Evolutionary conservation across 2,797 vertebrate genomes (phyloP).

Genomic region (Gallinago stenura): DNA sequence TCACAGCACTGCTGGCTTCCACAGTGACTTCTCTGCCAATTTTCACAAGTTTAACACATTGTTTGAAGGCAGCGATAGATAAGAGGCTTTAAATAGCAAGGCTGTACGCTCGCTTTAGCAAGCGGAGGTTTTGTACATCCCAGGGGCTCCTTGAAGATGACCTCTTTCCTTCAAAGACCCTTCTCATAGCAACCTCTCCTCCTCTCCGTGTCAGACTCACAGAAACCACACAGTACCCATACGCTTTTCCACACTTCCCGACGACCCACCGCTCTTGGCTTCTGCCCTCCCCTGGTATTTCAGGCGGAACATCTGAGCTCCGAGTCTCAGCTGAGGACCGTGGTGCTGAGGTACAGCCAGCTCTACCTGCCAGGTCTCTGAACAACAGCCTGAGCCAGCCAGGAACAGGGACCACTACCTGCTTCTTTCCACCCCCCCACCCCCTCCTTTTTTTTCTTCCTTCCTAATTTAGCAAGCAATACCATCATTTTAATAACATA

Average conservation of each 20-base stretch:
- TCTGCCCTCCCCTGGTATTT: background rate
- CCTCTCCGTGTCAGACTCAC: background rate
- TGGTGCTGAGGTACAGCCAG: accelerated
- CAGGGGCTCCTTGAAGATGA: background rate
- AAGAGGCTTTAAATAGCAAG: constrained; percentile 19
- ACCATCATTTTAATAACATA: background rate
- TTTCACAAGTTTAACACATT: background rate
- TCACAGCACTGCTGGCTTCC: constrained; percentile 13
- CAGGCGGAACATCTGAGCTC: background rate
- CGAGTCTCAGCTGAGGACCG: background rate
- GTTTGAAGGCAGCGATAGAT: constrained; percentile 2
- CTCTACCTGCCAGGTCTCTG: background rate
- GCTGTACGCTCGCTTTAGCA: background rate
- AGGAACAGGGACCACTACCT: background rate
- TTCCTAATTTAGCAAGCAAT: background rate
- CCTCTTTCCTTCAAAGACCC: background rate
- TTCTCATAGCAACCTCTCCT: background rate
- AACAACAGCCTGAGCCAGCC: background rate
- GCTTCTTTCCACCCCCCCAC: background rate
- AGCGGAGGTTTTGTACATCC: background rate
- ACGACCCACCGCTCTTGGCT: background rate
- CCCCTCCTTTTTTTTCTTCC: too few species aligned
- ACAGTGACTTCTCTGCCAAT: background rate
- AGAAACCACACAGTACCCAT: background rate
- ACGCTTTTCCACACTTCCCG: background rate